Evolutionary conservation across 1,140 invertebrate genomes (phyloP).

Genomic region (Drosophila takahashii): DNA sequence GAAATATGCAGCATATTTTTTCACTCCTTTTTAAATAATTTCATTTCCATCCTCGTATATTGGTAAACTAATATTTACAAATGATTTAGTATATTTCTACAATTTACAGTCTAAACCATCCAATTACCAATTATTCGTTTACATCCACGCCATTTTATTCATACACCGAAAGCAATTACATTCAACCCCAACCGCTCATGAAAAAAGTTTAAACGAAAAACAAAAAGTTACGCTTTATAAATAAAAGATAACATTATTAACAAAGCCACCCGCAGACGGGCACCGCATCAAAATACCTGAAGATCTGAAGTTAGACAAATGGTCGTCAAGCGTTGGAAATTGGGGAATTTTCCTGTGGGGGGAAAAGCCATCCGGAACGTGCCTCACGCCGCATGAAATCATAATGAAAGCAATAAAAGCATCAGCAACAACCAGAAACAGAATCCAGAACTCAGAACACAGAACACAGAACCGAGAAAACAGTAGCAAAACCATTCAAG

Average conservation of each 20-base stretch:
- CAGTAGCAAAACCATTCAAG: constrained; percentile 23
- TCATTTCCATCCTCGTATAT: too few species aligned
- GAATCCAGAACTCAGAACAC: neutral
- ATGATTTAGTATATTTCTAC: too few species aligned
- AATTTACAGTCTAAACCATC: too few species aligned
- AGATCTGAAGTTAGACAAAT: constrained; percentile 72
- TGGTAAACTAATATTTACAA: too few species aligned
- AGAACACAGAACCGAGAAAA: constrained; percentile 2
- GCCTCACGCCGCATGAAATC: constrained; percentile 70
- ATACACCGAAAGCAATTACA: constrained; percentile 36
- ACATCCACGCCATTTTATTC: neutral
- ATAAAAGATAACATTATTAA: constrained; percentile 83
- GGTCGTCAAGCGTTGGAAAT: constrained; percentile 63
- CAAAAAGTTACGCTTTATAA: constrained; percentile 60
- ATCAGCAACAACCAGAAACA: constrained; percentile 51
- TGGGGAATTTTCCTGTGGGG: constrained; percentile 10
- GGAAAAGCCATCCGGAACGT: constrained; percentile 46
- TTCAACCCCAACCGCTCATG: constrained; percentile 2
- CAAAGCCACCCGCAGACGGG: constrained; percentile 20
- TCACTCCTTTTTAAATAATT: too few species aligned
- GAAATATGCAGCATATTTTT: too few species aligned
- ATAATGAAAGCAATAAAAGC: constrained; percentile 82
- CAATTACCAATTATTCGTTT: neutral
- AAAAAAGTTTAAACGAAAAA: constrained; percentile 39
- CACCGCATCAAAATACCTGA: constrained; percentile 39